These are phyloP conservation scores for Unio pictorum DNA, from an alignment of 2,888 invertebrate genomes.

Conservation along the genomic window DNA sequence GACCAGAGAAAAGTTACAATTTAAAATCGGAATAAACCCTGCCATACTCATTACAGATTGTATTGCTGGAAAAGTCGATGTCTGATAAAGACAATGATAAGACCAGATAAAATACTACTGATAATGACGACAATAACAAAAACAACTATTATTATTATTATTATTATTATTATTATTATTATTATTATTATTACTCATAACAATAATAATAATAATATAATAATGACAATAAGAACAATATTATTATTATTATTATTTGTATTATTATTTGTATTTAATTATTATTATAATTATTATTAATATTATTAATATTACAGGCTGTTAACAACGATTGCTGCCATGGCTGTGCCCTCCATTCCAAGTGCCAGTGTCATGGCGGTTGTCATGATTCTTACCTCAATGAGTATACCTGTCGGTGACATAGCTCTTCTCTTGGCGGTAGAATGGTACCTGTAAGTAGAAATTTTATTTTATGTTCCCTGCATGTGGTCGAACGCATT, in stretches of 20 bases:
- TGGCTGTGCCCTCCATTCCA: constrained; percentile 63
- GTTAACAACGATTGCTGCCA: constrained; percentile 51
- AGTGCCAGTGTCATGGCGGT: constrained; percentile 64
- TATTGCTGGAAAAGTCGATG: no score
- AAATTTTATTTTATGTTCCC: background rate
- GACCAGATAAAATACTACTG: no score
- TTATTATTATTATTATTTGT: background rate
- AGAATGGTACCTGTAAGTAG: constrained; percentile 65
- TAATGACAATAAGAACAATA: no score
- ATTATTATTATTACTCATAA: no score
- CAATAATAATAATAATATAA: no score
- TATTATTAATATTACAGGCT: constrained; percentile 34
- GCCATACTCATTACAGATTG: no score
- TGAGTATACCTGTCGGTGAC: constrained; percentile 51
- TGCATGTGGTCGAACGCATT: background rate
- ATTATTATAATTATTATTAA: background rate
- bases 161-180: background rate
- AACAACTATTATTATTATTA: no score
- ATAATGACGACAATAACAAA: no score
- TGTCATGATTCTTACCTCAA: constrained; percentile 57
- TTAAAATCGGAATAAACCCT: no score
- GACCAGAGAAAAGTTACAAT: no score
- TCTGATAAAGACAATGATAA: no score
- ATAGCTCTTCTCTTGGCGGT: constrained; percentile 62
- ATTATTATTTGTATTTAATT: background rate